Evolutionary conservation across 1,140 invertebrate genomes (phyloP).

Genomic region (Drosophila sulfurigaster): DNA sequence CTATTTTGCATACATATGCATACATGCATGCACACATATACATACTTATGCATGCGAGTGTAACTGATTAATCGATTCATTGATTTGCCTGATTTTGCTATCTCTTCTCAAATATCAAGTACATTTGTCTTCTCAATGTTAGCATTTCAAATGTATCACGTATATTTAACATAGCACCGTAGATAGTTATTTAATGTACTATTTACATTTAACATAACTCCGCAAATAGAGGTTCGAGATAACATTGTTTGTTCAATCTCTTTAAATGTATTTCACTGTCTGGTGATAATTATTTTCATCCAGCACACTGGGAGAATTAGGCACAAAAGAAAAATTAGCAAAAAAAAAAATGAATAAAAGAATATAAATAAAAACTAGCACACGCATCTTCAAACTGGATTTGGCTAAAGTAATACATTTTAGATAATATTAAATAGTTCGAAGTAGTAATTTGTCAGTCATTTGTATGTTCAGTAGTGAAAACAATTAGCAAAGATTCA

Average conservation of each 20-base stretch:
- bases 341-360: not conserved
- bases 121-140: too few relatives aligned
- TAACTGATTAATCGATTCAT: not conserved
- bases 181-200: too few relatives aligned
- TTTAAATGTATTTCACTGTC: constrained; percentile 3
- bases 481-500: too few relatives aligned
- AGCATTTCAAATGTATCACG: too few relatives aligned
- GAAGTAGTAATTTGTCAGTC: too few relatives aligned
- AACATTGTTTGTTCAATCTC: not conserved
- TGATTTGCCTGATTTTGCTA: not conserved
- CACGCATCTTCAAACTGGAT: too few relatives aligned
- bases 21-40: too few relatives aligned
- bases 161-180: too few relatives aligned
- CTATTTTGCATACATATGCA: not conserved
- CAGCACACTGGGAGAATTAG: constrained; percentile 1
- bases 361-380: not conserved
- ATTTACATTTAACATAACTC: not conserved
- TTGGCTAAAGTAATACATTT: too few relatives aligned
- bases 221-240: not conserved
- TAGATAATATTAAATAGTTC: too few relatives aligned
- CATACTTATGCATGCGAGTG: not conserved
- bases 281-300: constrained; percentile 7
- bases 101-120: not conserved
- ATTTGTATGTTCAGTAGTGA: too few relatives aligned
- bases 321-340: not conserved